Evolutionary conservation across 2,797 vertebrate species (phyloP), one percentile per base, ranked within the genome.

Genomic region (Danio albolineatus): DNA sequence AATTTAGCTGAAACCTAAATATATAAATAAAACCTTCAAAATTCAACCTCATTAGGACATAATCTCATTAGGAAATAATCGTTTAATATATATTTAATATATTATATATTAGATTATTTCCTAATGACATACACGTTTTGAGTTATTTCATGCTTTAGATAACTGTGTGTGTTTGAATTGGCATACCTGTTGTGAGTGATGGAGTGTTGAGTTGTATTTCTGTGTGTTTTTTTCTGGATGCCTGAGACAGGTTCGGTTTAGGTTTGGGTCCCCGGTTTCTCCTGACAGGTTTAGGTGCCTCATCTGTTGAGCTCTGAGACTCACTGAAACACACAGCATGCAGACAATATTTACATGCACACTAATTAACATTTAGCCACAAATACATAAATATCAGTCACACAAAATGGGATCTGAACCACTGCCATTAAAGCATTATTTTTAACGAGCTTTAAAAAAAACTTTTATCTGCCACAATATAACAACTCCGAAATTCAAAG

Each of bases 231-330:
- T 66, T 83, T 36, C 81, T 87, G 56, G 73, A 28, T 60, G 72
- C 73, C 28, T 8, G 64, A 7, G 41, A 48, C 21, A 92, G 80
- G 73, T 88, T 91, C 16, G 92, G 91, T 85, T 84, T 90, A 7
- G 87, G 90, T 89, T 87, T 91, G 28, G 89, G 59, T 2, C 89
- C 86, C 0, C 88, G 84, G 10, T 79, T 84, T 80, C 88, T 87
- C 0, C 81, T 83, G 60, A 28, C n/a, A 21, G 12, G 79, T 41
- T 78, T 70, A 73, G 76, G 62, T 2, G 83, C 36, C 17, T 80
- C 78, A 7, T 73, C 39, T 7, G 79, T 80, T 28, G 17, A 39
- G 16, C 49, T 69, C 16, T 66, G 17, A 19, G 75, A 54, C 7
- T 72, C 46, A 72, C 89, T 91, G 60, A 19, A 76, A 76, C 16